phyloP scores from a whole-genome alignment of 2,113 vertebrate genomes.

The Ptilorrhoa leucosticta region DNA sequence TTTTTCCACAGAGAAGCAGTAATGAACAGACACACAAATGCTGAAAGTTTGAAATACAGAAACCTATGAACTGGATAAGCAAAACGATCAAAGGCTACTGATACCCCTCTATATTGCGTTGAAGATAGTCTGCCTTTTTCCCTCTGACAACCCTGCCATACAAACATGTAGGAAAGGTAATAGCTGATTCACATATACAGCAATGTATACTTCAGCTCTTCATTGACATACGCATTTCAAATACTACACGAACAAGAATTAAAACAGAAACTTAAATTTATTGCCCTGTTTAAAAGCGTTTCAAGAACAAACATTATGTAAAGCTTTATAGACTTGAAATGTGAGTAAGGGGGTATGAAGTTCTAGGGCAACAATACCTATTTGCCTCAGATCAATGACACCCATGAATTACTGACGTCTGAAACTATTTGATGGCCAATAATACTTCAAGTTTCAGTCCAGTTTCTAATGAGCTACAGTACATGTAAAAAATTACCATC shows the following conservation, averaged over 20 bases:
- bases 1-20: background rate
- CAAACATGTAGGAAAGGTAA: background rate
- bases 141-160: background rate
- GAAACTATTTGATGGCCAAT: background rate
- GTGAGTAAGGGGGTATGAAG: background rate
- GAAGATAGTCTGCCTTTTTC: conserved; percentile 16
- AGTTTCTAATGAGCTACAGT: background rate
- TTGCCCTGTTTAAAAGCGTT: background rate
- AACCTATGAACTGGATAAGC: background rate
- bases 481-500: background rate
- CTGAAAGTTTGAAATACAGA: conserved; percentile 21
- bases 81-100: conserved; percentile 23
- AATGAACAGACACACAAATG: conserved; percentile 35
- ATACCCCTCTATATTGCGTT: background rate
- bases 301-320: background rate
- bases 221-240: background rate
- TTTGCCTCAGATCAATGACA: background rate
- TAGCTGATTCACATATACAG: background rate
- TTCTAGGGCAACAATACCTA: background rate
- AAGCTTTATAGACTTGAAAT: background rate
- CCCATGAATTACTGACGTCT: background rate
- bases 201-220: background rate
- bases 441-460: background rate
- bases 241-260: background rate
- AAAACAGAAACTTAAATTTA: background rate